A percentile compares a stretch with the other conserved stretches of the same genome.
These are phyloP conservation scores for Spicauda simplicius DNA, from an alignment of 2,888 invertebrate species.

Conservation along the genomic window DNA sequence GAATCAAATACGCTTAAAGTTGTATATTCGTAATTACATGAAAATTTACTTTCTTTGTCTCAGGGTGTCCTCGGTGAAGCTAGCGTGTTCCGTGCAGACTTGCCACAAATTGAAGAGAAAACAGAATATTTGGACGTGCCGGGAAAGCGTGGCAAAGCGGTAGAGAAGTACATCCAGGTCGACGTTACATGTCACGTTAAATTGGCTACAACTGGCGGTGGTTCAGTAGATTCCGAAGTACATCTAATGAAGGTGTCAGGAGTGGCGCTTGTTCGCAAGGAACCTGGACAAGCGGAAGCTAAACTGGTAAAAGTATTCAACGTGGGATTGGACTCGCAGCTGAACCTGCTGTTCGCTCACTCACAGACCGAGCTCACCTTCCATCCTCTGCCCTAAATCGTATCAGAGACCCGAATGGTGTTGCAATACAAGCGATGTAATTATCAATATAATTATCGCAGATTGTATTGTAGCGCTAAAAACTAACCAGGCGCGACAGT, in stretches of 20 bases:
- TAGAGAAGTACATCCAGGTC: constrained; percentile 87
- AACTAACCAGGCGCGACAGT: constrained; percentile 72
- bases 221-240: constrained; percentile 83
- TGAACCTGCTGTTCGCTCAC: constrained; percentile 87
- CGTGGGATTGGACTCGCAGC: constrained; percentile 88
- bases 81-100: constrained; percentile 87
- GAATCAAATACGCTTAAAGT: background rate
- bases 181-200: constrained; percentile 88
- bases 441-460: constrained; percentile 41
- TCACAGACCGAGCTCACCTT: constrained; percentile 87
- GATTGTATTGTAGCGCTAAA: constrained; percentile 63
- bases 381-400: constrained; percentile 81
- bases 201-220: constrained; percentile 84
- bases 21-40: background rate
- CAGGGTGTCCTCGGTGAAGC: constrained; percentile 86
- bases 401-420: constrained; percentile 62
- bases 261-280: constrained; percentile 86
- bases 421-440: constrained; percentile 55
- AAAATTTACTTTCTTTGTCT: background rate
- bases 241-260: constrained; percentile 89
- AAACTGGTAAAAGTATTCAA: constrained; percentile 86
- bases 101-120: constrained; percentile 87
- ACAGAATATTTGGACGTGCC: constrained; percentile 84
- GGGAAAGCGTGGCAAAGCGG: constrained; percentile 75
- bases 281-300: constrained; percentile 82